Percentiles rank a stretch among this genome's conserved stretches.
Evolutionary conservation across 1,140 invertebrate species (phyloP).

Genomic region (Aphidius ervi): DNA sequence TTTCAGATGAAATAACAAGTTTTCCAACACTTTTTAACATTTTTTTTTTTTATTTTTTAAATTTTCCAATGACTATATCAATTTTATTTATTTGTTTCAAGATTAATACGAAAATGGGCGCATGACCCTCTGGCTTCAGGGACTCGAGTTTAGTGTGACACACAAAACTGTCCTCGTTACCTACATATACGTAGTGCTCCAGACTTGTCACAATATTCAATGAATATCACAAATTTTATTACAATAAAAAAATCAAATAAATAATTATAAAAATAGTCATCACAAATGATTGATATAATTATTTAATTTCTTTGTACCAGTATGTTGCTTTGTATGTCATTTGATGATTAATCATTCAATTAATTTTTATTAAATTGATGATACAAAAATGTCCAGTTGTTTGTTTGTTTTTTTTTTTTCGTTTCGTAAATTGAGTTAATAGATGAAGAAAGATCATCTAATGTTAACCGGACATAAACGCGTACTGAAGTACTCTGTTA

Average conservation of each 20-base stretch:
- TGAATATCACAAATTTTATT: not conserved
- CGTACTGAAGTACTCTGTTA: not conserved
- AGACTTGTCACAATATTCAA: not conserved
- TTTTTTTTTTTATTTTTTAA: not conserved
- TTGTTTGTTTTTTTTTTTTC: not conserved
- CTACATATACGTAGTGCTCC: slow-evolving; percentile 19
- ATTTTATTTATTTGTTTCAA: too few relatives aligned
- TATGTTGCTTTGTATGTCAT: not conserved
- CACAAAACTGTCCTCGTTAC: slow-evolving; percentile 21
- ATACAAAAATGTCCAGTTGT: not conserved
- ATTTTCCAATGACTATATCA: too few relatives aligned
- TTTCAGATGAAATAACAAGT: slow-evolving; percentile 36
- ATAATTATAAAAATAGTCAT: not conserved
- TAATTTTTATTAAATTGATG: not conserved
- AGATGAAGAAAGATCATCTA: not conserved
- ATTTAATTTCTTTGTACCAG: not conserved
- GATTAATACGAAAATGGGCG: not conserved
- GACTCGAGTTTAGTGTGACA: slow-evolving; percentile 13
- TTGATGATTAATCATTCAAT: not conserved
- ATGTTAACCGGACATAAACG: slow-evolving; percentile 8
- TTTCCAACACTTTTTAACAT: slow-evolving; percentile 34
- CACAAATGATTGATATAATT: not conserved
- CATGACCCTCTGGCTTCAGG: slow-evolving; percentile 10
- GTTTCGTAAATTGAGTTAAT: not conserved
- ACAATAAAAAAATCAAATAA: not conserved